Base-by-base conservation (phyloP, 2,888 invertebrate species). In the Drosophila longiperda region DNA sequence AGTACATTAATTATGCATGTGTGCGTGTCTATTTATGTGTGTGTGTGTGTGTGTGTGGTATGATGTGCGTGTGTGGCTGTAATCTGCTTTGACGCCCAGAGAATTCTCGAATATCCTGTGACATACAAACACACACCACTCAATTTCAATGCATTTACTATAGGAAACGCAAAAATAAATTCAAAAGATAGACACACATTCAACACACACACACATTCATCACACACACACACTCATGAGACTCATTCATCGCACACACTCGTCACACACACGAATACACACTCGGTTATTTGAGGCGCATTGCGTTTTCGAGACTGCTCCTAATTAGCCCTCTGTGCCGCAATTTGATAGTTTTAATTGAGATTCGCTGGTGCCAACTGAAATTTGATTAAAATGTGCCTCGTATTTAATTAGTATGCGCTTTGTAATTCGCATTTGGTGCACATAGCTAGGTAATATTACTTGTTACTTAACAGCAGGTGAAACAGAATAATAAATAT, bases 331-430 rank as follows among this genome's bases (percentile, higher is more conserved):
- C 60, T 8, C 4, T 32, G 54, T 53, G 38, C 65, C 75, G 88
- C 88, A 82, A 85, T 88, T 80, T 88, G 86, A 85, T 85, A 88
- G 86, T 88, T 85, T 88, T 85, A 88, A 85, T 85, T 88, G 83
- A 78, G 62, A 77, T 86, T 85, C 66, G 73, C 66, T 60, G 68
- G 52, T 32, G 57, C 67, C 78, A 69, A 67, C 52, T 66, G 88
- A 73, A 80, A 86, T 83, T 88, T 80, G 79, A 87, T 84, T 76
- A 83, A 73, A 78, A 75, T 73, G 60, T 73, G 70, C 58, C 53
- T 26, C 45, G 71, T 52, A 79, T 79, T 75, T 79, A 79, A 78
- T 78, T 75, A 78, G 78, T 50, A 26, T 38, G 45, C 34, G 53
- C 58, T 12, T 61, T 66, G 40, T 66, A 78, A 78, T 76, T 78